These are phyloP conservation scores for Pemphigus obesinymphae DNA, from an alignment of 1,140 invertebrate genomes.

Conservation along the genomic window DNA sequence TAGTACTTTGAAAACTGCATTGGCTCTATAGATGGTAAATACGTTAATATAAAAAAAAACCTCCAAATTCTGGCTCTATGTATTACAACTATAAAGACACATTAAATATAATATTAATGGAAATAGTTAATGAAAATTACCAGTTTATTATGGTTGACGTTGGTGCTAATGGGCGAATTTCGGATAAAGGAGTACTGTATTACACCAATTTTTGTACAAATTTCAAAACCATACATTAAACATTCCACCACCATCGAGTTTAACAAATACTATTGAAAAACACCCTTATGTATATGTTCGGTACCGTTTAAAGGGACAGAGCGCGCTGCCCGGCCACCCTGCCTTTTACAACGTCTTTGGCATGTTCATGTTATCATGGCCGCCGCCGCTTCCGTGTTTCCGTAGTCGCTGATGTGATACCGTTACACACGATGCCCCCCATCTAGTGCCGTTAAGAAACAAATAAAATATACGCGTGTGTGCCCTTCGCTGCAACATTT, in stretches of 20 bases:
- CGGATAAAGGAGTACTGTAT: conserved; percentile 51
- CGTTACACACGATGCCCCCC: no score
- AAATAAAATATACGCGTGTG: no score
- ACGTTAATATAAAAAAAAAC: conserved; percentile 49
- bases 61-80: conserved; percentile 47
- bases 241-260: conserved; percentile 35
- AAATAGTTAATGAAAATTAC: conserved; percentile 45
- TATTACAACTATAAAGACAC: conserved; percentile 44
- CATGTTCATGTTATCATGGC: no score
- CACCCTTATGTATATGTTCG: conserved; percentile 49
- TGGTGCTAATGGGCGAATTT: conserved; percentile 46
- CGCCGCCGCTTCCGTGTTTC: no score
- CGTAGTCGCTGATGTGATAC: no score
- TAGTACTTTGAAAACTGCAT: conserved; percentile 48
- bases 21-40: conserved; percentile 51
- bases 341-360: no score
- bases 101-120: conserved; percentile 45
- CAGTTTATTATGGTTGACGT: conserved; percentile 45
- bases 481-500: no score
- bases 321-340: no score
- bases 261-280: conserved; percentile 45
- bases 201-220: conserved; percentile 46
- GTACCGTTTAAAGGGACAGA: no score
- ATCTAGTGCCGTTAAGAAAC: no score
- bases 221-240: conserved; percentile 44